Conservation (phyloP, 2,888 invertebrate genomes). For the Cremastinae sp. region DNA sequence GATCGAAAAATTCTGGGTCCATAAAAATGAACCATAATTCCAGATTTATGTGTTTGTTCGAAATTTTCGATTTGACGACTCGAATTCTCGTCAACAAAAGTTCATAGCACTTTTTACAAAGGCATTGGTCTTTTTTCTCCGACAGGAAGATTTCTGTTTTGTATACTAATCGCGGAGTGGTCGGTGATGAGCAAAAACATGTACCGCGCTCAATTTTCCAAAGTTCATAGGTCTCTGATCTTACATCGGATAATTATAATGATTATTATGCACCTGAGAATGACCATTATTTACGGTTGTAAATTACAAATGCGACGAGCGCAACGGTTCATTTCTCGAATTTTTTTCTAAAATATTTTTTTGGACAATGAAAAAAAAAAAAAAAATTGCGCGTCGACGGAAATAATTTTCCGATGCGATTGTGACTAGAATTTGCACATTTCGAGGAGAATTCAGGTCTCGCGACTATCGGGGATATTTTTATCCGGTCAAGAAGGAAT, state of each 20-base stretch:
- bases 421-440: too few relatives aligned
- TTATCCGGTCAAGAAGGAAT: constrained; percentile 59
- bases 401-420: too few relatives aligned
- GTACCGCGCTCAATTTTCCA: not conserved
- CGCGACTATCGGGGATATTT: constrained; percentile 11
- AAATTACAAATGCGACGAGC: not conserved
- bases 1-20: too few relatives aligned
- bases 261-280: not conserved
- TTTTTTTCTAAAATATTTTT: too few relatives aligned
- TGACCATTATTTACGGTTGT: not conserved
- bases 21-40: too few relatives aligned
- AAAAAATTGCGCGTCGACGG: too few relatives aligned
- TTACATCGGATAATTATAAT: not conserved
- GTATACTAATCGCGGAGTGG: not conserved
- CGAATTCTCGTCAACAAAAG: too few relatives aligned
- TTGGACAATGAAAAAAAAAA: too few relatives aligned
- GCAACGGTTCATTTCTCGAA: not conserved
- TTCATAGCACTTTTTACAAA: not conserved
- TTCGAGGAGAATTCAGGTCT: too few relatives aligned
- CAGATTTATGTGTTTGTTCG: too few relatives aligned
- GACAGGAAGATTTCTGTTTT: too few relatives aligned
- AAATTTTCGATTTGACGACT: too few relatives aligned
- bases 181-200: not conserved
- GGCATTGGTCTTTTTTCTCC: not conserved
- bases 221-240: constrained; percentile 4